Conservation (phyloP, 1,140 invertebrate species). For the Ectropis grisescens region DNA sequence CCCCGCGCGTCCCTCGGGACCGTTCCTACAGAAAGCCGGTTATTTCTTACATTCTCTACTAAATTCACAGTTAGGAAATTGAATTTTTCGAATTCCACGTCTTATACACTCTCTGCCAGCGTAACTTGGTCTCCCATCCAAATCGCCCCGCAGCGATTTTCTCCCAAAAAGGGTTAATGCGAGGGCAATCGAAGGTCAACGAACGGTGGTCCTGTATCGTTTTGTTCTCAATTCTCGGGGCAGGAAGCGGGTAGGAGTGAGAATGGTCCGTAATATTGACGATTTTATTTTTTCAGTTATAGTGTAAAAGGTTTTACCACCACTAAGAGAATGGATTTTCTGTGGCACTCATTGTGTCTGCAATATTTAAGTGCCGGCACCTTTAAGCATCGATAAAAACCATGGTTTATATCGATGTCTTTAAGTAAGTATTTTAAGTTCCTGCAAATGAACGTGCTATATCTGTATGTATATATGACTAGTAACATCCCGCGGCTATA, state of each 20-base stretch:
- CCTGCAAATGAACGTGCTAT: too few species aligned
- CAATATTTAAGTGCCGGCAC: too few species aligned
- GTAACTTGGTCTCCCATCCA: conserved; percentile 15
- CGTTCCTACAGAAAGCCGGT: conserved; percentile 33
- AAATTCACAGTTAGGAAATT: conserved; percentile 59
- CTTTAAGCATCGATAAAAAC: too few species aligned
- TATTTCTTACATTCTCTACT: conserved; percentile 54
- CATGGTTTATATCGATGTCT: too few species aligned
- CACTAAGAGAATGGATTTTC: too few species aligned
- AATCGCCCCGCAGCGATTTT: too few species aligned
- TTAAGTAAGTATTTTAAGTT: too few species aligned
- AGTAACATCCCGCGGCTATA: too few species aligned
- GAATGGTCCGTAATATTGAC: conserved; percentile 15
- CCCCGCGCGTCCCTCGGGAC: conserved; percentile 30
- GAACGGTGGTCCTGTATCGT: conserved; percentile 17
- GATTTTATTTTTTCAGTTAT: too few species aligned
- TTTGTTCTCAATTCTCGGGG: conserved; percentile 19
- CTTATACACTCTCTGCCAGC: conserved; percentile 21
- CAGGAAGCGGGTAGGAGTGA: conserved; percentile 14
- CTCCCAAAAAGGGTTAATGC: conserved; percentile 1
- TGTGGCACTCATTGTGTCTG: too few species aligned
- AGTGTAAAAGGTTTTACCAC: too few species aligned
- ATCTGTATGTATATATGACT: too few species aligned
- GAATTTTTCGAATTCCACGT: conserved; percentile 55
- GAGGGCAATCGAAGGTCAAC: conserved; percentile 13